Percentiles rank a stretch among this genome's conserved stretches.
These are phyloP conservation scores for Pipa parva DNA, from an alignment of 2,113 vertebrate species.

Conservation along the genomic window DNA sequence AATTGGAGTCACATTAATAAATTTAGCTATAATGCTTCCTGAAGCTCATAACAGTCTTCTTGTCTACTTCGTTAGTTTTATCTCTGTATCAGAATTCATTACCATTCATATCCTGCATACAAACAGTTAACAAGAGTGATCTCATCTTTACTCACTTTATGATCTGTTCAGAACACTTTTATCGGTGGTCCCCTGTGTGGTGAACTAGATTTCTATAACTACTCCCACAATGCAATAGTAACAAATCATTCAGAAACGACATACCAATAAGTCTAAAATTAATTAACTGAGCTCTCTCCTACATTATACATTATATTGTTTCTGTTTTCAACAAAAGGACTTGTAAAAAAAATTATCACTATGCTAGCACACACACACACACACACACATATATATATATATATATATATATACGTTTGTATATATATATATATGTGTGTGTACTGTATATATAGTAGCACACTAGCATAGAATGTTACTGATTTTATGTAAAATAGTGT, in stretches of 20 bases:
- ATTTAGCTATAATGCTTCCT: slow-evolving; percentile 14
- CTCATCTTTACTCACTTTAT: neutral
- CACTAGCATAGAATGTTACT: no score
- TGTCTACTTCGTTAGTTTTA: slow-evolving; percentile 7
- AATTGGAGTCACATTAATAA: slow-evolving; percentile 25
- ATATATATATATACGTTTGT: no score
- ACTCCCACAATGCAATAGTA: slow-evolving; percentile 3
- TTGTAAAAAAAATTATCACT: no score
- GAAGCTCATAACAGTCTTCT: neutral
- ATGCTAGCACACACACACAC: no score
- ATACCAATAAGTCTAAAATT: neutral
- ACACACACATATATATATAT: no score
- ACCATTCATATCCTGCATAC: neutral
- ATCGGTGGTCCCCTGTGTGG: slow-evolving; percentile 11
- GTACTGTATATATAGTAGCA: no score
- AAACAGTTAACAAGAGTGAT: slow-evolving; percentile 16
- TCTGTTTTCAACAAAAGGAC: neutral
- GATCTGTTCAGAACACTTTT: neutral
- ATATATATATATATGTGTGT: no score
- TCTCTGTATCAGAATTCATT: slow-evolving; percentile 1
- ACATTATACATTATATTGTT: neutral
- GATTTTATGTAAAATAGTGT: no score
- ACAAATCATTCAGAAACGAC: slow-evolving; percentile 18
- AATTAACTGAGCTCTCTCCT: neutral
- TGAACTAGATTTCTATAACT: slow-evolving; percentile 14